These are phyloP conservation scores for Drosophila ogumai DNA, from an alignment of 1,140 invertebrate genomes.

Conservation along the genomic window DNA sequence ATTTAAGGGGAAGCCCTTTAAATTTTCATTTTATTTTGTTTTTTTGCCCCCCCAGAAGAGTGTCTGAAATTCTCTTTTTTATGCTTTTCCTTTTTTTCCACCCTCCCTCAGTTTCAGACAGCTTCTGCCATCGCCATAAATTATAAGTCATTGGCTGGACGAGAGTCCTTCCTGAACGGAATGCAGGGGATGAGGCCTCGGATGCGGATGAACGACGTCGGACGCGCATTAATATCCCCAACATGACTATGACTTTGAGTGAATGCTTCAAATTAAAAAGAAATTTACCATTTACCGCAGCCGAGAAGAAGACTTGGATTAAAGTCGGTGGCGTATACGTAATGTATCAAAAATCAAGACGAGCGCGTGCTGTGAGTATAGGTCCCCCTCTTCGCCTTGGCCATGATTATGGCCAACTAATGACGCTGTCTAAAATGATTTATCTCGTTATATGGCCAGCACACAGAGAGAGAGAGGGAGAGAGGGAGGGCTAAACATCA, in stretches of 20 bases:
- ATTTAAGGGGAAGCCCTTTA: conserved; percentile 8
- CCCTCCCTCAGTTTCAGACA: conserved; percentile 29
- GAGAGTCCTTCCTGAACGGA: conserved; percentile 18
- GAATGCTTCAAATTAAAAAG: conserved; percentile 84
- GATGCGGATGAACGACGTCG: conserved; percentile 16
- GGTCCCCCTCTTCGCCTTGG: conserved; percentile 9
- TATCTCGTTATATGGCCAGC: conserved; percentile 77
- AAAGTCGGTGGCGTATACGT: conserved; percentile 65
- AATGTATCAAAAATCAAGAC: conserved; percentile 65
- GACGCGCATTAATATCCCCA: conserved; percentile 72
- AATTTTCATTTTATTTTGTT: conserved; percentile 1
- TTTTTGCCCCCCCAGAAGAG: background rate
- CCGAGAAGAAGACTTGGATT: conserved; percentile 54
- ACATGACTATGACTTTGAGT: conserved; percentile 84
- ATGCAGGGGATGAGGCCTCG: background rate
- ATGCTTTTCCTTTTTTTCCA: background rate
- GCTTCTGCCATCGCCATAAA: conserved; percentile 74
- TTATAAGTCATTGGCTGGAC: conserved; percentile 80
- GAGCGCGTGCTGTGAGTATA: conserved; percentile 29
- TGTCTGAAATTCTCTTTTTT: background rate
- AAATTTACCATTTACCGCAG: conserved; percentile 80
- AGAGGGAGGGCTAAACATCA: conserved; percentile 6
- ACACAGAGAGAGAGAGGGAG: background rate
- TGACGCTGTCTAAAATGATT: conserved; percentile 84
- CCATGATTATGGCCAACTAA: conserved; percentile 81